A percentile compares a stretch with the other conserved stretches of the same genome.
These are phyloP conservation scores for Tamandua tetradactyla DNA, from an alignment of 2,797 vertebrate species.

Conservation along the genomic window DNA sequence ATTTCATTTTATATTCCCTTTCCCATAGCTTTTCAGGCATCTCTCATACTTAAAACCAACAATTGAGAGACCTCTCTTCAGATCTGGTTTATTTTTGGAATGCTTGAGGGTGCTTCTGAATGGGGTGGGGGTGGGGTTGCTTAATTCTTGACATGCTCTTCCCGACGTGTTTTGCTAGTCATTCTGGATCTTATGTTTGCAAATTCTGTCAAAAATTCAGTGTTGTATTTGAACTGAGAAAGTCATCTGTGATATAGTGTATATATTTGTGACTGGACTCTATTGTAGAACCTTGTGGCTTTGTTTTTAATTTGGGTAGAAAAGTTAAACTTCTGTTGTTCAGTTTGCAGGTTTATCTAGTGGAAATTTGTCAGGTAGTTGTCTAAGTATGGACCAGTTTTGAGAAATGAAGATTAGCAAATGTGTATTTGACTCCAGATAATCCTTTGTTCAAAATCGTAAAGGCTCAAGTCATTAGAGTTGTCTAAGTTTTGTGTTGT, in stretches of 20 bases:
- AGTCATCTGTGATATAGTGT: constrained; percentile 53
- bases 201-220: constrained; percentile 83
- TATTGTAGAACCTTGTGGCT: constrained; percentile 79
- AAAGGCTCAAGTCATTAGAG: constrained; percentile 57
- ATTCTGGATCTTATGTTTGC: constrained; percentile 83
- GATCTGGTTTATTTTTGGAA: constrained; percentile 77
- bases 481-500: constrained; percentile 69
- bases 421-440: constrained; percentile 84
- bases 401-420: constrained; percentile 82
- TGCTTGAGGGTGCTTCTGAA: constrained; percentile 70
- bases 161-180: constrained; percentile 79
- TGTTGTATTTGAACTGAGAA: constrained; percentile 81
- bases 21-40: constrained; percentile 71
- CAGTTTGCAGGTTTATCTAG: constrained; percentile 82
- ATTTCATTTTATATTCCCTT: constrained; percentile 74
- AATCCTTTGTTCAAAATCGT: constrained; percentile 78
- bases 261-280: constrained; percentile 78
- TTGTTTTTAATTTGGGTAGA: constrained; percentile 82
- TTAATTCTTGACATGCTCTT: constrained; percentile 75
- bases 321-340: constrained; percentile 82
- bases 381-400: constrained; percentile 82
- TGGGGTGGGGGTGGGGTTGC: background rate
- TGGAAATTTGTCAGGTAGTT: constrained; percentile 68
- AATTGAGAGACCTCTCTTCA: constrained; percentile 72
- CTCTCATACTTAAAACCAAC: constrained; percentile 73